Percentiles rank a stretch among this genome's conserved stretches.
These are phyloP conservation scores for Strigops habroptila DNA, from an alignment of 2,113 vertebrate species.

Conservation along the genomic window DNA sequence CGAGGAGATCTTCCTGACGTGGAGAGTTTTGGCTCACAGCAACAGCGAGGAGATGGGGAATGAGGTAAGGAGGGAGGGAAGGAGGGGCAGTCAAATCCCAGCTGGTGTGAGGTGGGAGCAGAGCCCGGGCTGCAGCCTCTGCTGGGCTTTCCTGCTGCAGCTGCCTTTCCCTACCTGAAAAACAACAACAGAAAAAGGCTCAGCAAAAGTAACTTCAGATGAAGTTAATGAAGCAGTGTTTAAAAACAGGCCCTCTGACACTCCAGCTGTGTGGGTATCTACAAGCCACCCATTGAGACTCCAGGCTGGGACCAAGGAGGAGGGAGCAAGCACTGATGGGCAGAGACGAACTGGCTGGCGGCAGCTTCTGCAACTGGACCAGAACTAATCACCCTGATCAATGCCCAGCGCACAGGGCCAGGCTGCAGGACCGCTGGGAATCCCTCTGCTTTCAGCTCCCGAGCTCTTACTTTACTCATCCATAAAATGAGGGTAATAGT, in stretches of 20 bases:
- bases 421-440: slow-evolving; percentile 12
- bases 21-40: not conserved
- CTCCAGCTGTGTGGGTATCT: not conserved
- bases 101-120: slow-evolving; percentile 1
- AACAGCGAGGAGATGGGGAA: not conserved
- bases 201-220: slow-evolving; percentile 20
- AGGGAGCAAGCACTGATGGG: not conserved
- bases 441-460: not conserved
- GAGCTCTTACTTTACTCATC: slow-evolving; percentile 47
- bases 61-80: not conserved
- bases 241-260: not conserved
- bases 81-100: not conserved
- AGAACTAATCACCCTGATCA: not conserved
- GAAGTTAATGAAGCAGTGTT: not conserved
- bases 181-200: not conserved
- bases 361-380: not conserved
- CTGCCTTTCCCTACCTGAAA: not conserved
- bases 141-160: slow-evolving; percentile 34
- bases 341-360: not conserved
- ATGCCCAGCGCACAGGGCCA: not conserved
- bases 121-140: not conserved
- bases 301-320: not conserved
- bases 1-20: not conserved
- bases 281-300: not conserved
- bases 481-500: slow-evolving; percentile 54